Percentiles rank a stretch among this genome's conserved stretches.
These are phyloP conservation scores for Teleogryllus occipitalis DNA, from an alignment of 1,140 invertebrate species.

Conservation along the genomic window DNA sequence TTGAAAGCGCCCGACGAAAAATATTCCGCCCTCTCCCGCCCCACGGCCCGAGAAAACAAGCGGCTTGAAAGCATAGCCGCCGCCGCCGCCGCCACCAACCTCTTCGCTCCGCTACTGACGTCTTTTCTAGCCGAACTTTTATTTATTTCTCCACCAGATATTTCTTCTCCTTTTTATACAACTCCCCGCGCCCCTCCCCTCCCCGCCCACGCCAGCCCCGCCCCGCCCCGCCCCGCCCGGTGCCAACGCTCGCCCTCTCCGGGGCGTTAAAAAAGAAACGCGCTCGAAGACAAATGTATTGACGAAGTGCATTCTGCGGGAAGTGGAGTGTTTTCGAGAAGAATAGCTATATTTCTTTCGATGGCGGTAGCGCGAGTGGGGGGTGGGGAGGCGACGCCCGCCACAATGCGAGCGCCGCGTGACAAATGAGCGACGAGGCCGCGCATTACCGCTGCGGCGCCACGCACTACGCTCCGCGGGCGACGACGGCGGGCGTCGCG, in stretches of 20 bases:
- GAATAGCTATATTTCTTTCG: not conserved
- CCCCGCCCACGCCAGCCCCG: no score
- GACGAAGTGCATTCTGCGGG: not conserved
- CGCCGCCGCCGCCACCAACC: not conserved
- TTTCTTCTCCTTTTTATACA: not conserved
- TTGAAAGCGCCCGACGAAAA: not conserved
- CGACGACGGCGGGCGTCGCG: no score
- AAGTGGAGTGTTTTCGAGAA: not conserved
- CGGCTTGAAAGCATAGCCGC: not conserved
- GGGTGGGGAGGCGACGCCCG: not conserved
- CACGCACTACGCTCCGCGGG: no score
- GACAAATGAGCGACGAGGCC: not conserved
- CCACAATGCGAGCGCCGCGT: not conserved
- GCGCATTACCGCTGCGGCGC: not conserved
- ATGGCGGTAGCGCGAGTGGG: no score
- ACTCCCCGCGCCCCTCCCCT: not conserved
- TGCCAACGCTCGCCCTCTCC: not conserved
- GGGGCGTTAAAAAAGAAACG: not conserved
- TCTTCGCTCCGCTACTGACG: not conserved
- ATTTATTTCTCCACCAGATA: not conserved
- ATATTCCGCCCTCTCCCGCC: not conserved
- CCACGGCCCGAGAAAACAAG: not conserved
- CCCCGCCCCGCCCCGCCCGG: no score
- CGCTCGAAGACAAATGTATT: not conserved
- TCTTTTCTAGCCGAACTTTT: not conserved